Evolutionary conservation across 2,113 vertebrate genomes (phyloP), one percentile per base, ranked within the genome.

Genomic region (Corapipo altera): DNA sequence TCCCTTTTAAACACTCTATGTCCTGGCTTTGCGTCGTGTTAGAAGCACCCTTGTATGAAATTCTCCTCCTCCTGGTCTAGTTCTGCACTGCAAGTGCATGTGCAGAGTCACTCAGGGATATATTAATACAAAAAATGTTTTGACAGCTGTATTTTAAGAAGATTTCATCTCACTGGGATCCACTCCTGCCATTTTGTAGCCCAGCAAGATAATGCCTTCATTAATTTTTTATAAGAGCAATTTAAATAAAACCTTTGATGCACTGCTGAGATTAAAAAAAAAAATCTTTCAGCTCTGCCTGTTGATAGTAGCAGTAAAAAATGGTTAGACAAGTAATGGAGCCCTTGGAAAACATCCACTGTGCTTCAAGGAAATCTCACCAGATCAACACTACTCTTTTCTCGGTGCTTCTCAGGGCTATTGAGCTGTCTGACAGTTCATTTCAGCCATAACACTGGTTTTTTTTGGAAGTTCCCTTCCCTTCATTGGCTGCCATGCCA

Each of bases 221-320:
- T 98, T 96, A 96, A 96, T 95, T 97, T 97, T 97, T 96, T 96
- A 97, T 97, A 90, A 94, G 76, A 93, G 86, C 94, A 93, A 94
- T 96, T 96, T 95, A 97, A 97, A 96, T 94, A 92, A 96, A 97
- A 92, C 91, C 64, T 96, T 95, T 84, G 85, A 94, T 95, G 88
- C 81, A 91, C 94, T 93, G 89, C 92, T 93, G 95, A 89, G 89
- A 91, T 94, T 59, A 46, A 52, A 72, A 78, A 71, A 5, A 49
- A 55, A n/a, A 21, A 66, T 55, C 75, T 92, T 84, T 84, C 89
- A 89, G 89, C 75, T 93, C 64, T 94, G 80, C 91, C 93, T 96
- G 88, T 95, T 95, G 94, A 93, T 90, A 84, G 81, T 33, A 85
- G 74, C 80, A 76, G 84, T 97, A 81, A 89, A 79, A 96, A 93